These are phyloP conservation scores for Drosophila leontia DNA, from an alignment of 1,140 invertebrate genomes.

Conservation along the genomic window DNA sequence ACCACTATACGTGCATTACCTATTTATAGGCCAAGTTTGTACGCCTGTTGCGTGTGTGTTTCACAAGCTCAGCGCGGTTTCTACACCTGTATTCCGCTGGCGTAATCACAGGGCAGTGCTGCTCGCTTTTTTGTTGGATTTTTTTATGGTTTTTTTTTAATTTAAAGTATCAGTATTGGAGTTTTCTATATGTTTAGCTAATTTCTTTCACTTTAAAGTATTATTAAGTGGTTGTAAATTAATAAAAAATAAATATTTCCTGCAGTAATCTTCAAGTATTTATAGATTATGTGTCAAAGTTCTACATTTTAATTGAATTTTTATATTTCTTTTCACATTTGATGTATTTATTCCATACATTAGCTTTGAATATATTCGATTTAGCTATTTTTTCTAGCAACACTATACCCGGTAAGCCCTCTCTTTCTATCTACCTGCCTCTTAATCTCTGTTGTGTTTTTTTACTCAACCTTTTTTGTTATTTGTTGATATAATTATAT, in stretches of 20 bases:
- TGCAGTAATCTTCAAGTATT: no score
- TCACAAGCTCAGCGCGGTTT: conserved; percentile 30
- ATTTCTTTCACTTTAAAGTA: neutral
- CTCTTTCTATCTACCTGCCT: neutral
- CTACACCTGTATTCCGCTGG: conserved; percentile 35
- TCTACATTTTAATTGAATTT: no score
- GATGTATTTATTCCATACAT: no score
- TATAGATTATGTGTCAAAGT: no score
- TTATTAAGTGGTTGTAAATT: no score
- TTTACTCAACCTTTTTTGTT: conserved; percentile 12
- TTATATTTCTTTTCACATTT: no score
- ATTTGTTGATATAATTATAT: conserved; percentile 41
- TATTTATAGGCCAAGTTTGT: conserved; percentile 70
- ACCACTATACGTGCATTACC: conserved; percentile 34
- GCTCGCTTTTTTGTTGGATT: neutral
- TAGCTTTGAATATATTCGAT: neutral
- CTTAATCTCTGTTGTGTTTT: conserved; percentile 3
- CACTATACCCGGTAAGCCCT: neutral
- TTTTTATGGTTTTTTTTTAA: no score
- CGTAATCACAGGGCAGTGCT: conserved; percentile 45
- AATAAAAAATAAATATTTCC: no score
- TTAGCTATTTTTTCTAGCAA: neutral
- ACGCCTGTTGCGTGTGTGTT: conserved; percentile 69
- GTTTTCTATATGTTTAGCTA: neutral
- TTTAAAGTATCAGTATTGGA: no score